Evolutionary conservation across 2,888 invertebrate species (phyloP).

Genomic region (Diaperis boleti): DNA sequence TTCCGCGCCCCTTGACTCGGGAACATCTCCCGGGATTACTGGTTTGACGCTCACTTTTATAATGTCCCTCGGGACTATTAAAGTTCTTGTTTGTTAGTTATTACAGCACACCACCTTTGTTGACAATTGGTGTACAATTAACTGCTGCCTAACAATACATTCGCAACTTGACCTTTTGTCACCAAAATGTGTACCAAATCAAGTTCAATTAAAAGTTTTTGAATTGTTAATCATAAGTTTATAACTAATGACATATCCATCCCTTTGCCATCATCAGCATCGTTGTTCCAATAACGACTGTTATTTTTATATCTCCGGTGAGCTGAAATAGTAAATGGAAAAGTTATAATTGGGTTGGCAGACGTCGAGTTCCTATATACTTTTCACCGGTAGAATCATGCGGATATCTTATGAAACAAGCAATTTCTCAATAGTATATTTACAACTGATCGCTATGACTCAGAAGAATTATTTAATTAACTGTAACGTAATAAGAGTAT

Average conservation of each 20-base stretch:
- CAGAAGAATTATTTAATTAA: too few species aligned
- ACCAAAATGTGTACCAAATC: not conserved
- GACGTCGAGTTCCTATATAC: conserved; percentile 13
- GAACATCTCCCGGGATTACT: conserved; percentile 26
- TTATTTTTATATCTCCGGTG: conserved; percentile 25
- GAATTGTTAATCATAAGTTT: conserved; percentile 1
- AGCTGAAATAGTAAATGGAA: conserved; percentile 30
- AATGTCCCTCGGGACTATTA: conserved; percentile 23
- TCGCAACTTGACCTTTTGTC: not conserved
- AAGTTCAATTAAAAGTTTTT: not conserved
- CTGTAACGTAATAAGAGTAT: too few species aligned
- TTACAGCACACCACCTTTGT: conserved; percentile 5
- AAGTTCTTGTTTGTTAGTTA: conserved; percentile 28
- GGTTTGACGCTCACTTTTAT: conserved; percentile 30
- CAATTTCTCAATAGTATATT: too few species aligned
- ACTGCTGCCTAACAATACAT: conserved; percentile 7
- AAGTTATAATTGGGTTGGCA: conserved; percentile 36
- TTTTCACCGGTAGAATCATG: conserved; percentile 14
- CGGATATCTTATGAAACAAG: not conserved
- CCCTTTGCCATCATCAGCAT: not conserved
- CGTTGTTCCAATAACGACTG: conserved; percentile 3
- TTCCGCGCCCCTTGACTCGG: conserved; percentile 28
- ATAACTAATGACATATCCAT: not conserved
- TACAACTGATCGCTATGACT: too few species aligned
- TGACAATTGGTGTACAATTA: conserved; percentile 19